Conservation (phyloP, 1,140 invertebrate species). For the Drosophila athabasca region DNA sequence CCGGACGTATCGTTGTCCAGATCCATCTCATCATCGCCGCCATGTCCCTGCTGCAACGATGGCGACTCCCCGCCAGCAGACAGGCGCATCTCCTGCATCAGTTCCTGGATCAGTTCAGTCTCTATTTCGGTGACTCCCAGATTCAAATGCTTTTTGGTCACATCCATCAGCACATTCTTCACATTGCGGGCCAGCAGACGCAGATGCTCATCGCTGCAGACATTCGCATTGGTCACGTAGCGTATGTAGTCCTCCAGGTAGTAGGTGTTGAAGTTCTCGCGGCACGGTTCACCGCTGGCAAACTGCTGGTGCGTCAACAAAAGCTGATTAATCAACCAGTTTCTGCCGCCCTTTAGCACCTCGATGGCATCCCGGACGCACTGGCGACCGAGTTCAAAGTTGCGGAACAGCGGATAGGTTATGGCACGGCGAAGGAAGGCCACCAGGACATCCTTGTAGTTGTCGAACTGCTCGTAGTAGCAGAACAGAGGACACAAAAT, state of each 20-base stretch:
- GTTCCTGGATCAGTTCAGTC: slow-evolving; percentile 73
- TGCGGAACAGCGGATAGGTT: slow-evolving; percentile 77
- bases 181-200: slow-evolving; percentile 72
- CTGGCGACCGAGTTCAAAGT: slow-evolving; percentile 69
- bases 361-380: slow-evolving; percentile 75
- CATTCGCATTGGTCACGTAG: slow-evolving; percentile 55
- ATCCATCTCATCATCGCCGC: slow-evolving; percentile 60
- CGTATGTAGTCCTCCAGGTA: slow-evolving; percentile 76
- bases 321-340: slow-evolving; percentile 76
- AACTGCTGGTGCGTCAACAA: slow-evolving; percentile 71
- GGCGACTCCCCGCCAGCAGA: slow-evolving; percentile 47
- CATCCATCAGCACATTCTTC: slow-evolving; percentile 73
- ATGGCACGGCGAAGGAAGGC: slow-evolving; percentile 71
- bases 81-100: slow-evolving; percentile 76
- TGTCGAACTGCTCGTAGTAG: slow-evolving; percentile 77
- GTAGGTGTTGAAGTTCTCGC: slow-evolving; percentile 65
- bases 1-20: slow-evolving; percentile 64
- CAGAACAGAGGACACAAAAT: slow-evolving; percentile 68
- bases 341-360: slow-evolving; percentile 63
- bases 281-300: slow-evolving; percentile 50
- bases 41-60: slow-evolving; percentile 49
- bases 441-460: slow-evolving; percentile 68
- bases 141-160: slow-evolving; percentile 68
- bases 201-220: slow-evolving; percentile 62
- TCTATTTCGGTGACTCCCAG: slow-evolving; percentile 70